Base-by-base conservation (phyloP, 2,888 invertebrate genomes). In the Lithophane ornitopus region DNA sequence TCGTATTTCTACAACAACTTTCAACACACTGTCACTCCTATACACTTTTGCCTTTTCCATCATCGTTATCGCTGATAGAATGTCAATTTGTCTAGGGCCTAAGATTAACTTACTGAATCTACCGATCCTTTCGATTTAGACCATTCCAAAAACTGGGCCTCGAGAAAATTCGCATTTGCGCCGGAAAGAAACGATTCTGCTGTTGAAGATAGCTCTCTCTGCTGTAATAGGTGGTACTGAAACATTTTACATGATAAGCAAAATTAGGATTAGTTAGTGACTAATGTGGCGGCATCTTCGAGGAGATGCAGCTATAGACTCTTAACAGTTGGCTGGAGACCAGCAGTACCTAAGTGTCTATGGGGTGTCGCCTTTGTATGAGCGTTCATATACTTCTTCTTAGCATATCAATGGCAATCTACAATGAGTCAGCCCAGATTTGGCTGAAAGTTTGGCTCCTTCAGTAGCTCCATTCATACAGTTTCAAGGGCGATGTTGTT, bases 71-170 rank as follows among this genome's bases (percentile, higher is more conserved):
- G n/a, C n/a, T n/a, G n/a, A n/a, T n/a, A n/a, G n/a, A n/a, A n/a
- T n/a, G n/a, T n/a, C n/a, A n/a, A n/a, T n/a, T n/a, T n/a, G n/a
- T n/a, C n/a, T n/a, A n/a, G n/a, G n/a, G n/a, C n/a, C n/a, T n/a
- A n/a, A 34, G 14, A 44, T 70, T 58, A 74, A 90, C 93, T 92
- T 88, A 95, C 96, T 41, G 93, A 84, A 86, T 95, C 94, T 12
- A 95, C 89, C 0, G 90, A 65, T 69, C 94, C 94, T 78, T 91
- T 93, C 12, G 93, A 79, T 72, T 93, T 94, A 2, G 94, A 87
- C 96, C 96, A 96, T 65, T 96, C 95, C 74, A 94, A 80, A 83
- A 95, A 96, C 76, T 96, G 96, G 0, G 94, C 94, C 84, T 96
- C 96, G 22, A 96, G 89, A 74, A 92, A 96, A 80, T 96, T 96